phyloP scores from a whole-genome alignment of 2,888 invertebrate genomes.

The Lasioglossum lativentre region DNA sequence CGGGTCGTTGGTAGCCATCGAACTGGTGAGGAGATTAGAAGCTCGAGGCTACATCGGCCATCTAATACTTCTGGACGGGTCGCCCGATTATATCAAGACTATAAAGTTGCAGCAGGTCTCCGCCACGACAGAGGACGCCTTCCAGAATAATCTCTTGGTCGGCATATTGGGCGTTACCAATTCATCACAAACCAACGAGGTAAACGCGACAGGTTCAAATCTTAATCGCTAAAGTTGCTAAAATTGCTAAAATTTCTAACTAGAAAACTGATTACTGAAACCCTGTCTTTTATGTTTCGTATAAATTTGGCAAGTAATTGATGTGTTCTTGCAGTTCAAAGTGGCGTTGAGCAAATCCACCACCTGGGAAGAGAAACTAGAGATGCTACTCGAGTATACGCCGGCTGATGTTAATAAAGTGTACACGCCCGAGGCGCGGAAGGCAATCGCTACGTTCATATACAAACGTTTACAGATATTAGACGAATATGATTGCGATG shows the following conservation, averaged over 20 bases:
- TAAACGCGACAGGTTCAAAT: slow-evolving; percentile 68
- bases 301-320: background rate
- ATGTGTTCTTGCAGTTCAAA: slow-evolving; percentile 64
- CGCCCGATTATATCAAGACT: slow-evolving; percentile 89
- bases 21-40: slow-evolving; percentile 91
- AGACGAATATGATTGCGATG: slow-evolving; percentile 81
- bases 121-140: slow-evolving; percentile 84
- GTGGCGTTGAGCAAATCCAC: slow-evolving; percentile 85
- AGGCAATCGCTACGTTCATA: slow-evolving; percentile 32
- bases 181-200: slow-evolving; percentile 83
- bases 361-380: slow-evolving; percentile 87
- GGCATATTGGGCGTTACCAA: slow-evolving; percentile 86
- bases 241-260: background rate
- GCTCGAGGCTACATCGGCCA: slow-evolving; percentile 87
- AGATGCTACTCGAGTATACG: slow-evolving; percentile 82
- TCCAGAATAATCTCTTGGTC: slow-evolving; percentile 87
- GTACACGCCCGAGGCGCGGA: slow-evolving; percentile 17
- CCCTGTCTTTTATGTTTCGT: background rate
- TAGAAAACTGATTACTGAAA: no score
- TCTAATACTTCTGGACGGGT: slow-evolving; percentile 92
- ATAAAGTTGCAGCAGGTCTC: slow-evolving; percentile 85
- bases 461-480: slow-evolving; percentile 31
- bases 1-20: slow-evolving; percentile 92
- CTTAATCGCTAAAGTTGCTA: background rate
- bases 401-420: background rate